Evolutionary conservation across 2,888 invertebrate genomes (phyloP).

Genomic region (Drosophila kambysellisi): DNA sequence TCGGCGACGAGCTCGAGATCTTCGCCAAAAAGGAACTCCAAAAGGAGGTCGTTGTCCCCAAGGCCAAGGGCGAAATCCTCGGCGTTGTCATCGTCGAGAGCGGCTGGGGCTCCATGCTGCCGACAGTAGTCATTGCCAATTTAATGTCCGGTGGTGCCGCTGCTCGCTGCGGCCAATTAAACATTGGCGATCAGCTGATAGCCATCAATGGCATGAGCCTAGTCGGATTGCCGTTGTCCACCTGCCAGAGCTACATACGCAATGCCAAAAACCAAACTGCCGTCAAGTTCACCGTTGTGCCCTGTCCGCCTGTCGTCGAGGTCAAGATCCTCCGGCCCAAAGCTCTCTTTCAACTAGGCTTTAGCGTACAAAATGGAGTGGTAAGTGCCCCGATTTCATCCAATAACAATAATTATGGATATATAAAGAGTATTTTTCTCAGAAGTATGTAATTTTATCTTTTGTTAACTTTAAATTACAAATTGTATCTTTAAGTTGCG

Average conservation of each 20-base stretch:
- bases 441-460: background rate
- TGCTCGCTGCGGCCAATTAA: constrained; percentile 98
- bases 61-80: constrained; percentile 98
- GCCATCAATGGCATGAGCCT: constrained; percentile 99
- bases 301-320: constrained; percentile 99
- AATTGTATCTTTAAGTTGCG: background rate
- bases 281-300: constrained; percentile 99
- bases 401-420: background rate
- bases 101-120: constrained; percentile 99
- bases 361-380: constrained; percentile 99
- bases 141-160: constrained; percentile 98
- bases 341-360: constrained; percentile 99
- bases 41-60: constrained; percentile 99
- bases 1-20: constrained; percentile 99
- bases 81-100: constrained; percentile 99
- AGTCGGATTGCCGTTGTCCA: constrained; percentile 98
- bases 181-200: constrained; percentile 99
- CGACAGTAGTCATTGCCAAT: constrained; percentile 99
- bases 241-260: constrained; percentile 99
- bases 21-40: constrained; percentile 99
- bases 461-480: background rate
- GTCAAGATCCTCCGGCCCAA: constrained; percentile 99
- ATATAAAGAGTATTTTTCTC: background rate
- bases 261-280: constrained; percentile 99
- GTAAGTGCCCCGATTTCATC: constrained; percentile 86